phyloP scores from a whole-genome alignment of 2,797 vertebrate species.

The Stomatorhinus walkeri region DNA sequence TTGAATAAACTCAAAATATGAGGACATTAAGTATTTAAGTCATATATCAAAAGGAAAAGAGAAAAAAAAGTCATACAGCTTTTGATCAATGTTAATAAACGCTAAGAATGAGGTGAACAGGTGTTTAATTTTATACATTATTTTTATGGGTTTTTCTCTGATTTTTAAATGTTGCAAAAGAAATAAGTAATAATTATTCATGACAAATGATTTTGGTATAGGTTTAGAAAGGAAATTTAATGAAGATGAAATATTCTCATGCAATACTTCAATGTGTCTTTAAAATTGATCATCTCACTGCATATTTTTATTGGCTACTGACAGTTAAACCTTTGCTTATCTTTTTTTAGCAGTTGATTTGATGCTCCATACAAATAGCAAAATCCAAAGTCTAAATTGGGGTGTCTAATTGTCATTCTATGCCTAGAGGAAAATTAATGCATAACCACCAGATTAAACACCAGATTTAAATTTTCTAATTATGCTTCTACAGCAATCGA shows the following conservation, averaged over 20 bases:
- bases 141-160: background rate
- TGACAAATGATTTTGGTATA: background rate
- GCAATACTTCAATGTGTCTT: background rate
- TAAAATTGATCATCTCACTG: background rate
- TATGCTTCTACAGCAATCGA: background rate
- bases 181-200: background rate
- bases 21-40: background rate
- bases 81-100: background rate
- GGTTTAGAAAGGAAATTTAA: background rate
- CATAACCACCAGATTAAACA: background rate
- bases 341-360: background rate
- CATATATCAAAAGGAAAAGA: background rate
- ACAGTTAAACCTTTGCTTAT: background rate
- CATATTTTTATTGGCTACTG: background rate
- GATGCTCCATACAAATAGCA: background rate
- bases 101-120: background rate
- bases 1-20: conserved; percentile 20
- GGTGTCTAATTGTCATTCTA: background rate
- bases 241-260: background rate
- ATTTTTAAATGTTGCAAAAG: background rate
- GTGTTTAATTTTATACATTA: background rate
- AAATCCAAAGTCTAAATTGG: background rate
- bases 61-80: background rate
- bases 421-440: background rate
- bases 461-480: background rate